Evolutionary conservation across 2,113 vertebrate species (phyloP).

Genomic region (Perognathus longimembris): DNA sequence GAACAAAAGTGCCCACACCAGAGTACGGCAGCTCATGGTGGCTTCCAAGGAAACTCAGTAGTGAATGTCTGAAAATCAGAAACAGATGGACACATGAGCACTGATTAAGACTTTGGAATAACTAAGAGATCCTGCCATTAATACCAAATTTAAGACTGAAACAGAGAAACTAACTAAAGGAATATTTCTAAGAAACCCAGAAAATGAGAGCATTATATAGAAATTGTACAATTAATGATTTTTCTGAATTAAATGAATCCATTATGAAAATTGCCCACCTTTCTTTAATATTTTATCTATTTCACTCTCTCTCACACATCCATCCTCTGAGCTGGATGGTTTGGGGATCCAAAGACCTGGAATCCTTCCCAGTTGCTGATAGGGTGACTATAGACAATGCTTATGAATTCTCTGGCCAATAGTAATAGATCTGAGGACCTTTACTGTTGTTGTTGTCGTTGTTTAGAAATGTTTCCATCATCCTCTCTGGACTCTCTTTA

Average conservation of each 20-base stretch:
- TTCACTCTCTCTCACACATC: neutral
- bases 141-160: neutral
- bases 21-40: neutral
- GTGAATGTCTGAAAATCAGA: neutral
- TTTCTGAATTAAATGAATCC: conserved; percentile 24
- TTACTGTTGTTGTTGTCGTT: neutral
- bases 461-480: neutral
- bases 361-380: neutral
- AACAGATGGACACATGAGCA: neutral
- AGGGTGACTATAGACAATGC: neutral
- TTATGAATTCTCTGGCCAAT: neutral
- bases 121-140: conserved; percentile 6
- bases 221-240: neutral
- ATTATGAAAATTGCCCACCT: neutral
- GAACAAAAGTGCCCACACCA: neutral
- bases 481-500: neutral
- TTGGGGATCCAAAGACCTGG: neutral
- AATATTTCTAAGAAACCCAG: conserved; percentile 15
- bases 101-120: conserved; percentile 7
- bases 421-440: neutral
- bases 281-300: neutral
- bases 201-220: neutral
- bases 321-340: neutral
- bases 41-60: neutral
- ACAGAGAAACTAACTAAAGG: conserved; percentile 13